Evolutionary conservation across 2,888 invertebrate species (phyloP).

Genomic region (Sminthurides aquaticus): DNA sequence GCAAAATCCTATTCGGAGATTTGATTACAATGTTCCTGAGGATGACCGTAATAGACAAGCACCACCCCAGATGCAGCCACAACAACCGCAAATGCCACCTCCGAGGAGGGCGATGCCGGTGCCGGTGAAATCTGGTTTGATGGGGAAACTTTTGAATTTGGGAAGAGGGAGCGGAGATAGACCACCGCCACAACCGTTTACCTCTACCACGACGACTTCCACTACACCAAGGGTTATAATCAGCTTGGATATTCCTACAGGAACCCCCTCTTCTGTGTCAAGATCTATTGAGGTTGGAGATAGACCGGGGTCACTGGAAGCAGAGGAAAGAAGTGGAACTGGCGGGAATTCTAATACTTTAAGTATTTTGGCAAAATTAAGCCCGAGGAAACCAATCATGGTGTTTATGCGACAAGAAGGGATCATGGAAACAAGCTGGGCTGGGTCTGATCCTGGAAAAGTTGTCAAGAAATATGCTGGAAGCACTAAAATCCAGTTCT

Average conservation of each 20-base stretch:
- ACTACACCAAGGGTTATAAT: slow-evolving; percentile 2
- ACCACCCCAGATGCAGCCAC: not conserved
- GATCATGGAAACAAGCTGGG: slow-evolving; percentile 27
- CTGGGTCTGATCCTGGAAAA: slow-evolving; percentile 40
- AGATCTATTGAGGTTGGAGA: not conserved
- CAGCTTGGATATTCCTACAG: not conserved
- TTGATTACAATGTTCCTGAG: slow-evolving; percentile 3
- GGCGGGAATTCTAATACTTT: slow-evolving; percentile 28
- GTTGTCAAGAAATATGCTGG: slow-evolving; percentile 42
- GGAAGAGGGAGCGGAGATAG: not conserved
- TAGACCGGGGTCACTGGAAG: not conserved
- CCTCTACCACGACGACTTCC: not conserved
- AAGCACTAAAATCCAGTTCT: slow-evolving; percentile 41
- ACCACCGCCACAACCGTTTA: not conserved
- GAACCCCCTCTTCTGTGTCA: not conserved
- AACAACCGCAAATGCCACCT: not conserved
- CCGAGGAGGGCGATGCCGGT: not conserved
- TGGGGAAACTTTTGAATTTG: not conserved
- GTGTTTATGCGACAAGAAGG: slow-evolving; percentile 41
- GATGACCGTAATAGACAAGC: too few relatives aligned
- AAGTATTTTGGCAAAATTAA: slow-evolving; percentile 37
- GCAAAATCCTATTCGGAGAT: not conserved
- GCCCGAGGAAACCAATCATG: slow-evolving; percentile 41
- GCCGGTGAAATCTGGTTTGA: not conserved
- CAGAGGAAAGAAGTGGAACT: not conserved